Percentiles rank a stretch among this genome's conserved stretches.
phyloP scores from a whole-genome alignment of 1,140 invertebrate genomes.

The Charaxes varanes region DNA sequence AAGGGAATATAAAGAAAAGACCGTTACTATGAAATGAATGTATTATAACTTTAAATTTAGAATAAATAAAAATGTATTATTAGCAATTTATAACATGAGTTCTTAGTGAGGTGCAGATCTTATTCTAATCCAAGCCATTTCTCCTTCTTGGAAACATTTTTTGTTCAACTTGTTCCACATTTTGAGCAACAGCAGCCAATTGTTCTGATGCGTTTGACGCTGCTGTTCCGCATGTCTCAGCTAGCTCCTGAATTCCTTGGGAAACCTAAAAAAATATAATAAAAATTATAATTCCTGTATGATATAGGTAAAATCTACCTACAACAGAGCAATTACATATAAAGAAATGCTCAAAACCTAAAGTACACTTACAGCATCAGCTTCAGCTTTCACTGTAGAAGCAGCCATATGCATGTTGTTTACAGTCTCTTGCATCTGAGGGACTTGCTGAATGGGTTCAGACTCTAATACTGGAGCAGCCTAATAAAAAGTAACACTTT shows the following conservation, averaged over 20 bases:
- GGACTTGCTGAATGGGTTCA: conserved; percentile 54
- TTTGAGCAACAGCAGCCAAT: conserved; percentile 47
- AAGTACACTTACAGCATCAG: conserved; percentile 45
- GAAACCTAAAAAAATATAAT: conserved; percentile 35
- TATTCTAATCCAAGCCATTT: conserved; percentile 53
- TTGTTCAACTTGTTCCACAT: conserved; percentile 54
- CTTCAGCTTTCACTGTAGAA: conserved; percentile 48
- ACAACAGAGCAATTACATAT: background rate
- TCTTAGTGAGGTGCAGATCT: background rate
- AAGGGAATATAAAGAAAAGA: too few species aligned
- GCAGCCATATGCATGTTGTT: conserved; percentile 54
- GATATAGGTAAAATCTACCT: background rate
- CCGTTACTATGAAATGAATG: too few species aligned
- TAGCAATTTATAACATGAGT: conserved; percentile 13
- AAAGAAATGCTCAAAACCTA: background rate
- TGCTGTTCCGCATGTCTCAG: conserved; percentile 57
- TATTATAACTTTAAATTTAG: conserved; percentile 29
- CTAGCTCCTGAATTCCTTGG: conserved; percentile 54
- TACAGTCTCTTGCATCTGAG: conserved; percentile 50
- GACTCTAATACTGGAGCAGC: conserved; percentile 57
- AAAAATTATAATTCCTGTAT: background rate
- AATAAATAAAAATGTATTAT: conserved; percentile 8
- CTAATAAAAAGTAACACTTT: conserved; percentile 25
- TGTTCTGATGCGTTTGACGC: conserved; percentile 51
- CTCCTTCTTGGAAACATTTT: conserved; percentile 50